phyloP scores from a whole-genome alignment of 2,797 vertebrate species.

The Allobates femoralis region DNA sequence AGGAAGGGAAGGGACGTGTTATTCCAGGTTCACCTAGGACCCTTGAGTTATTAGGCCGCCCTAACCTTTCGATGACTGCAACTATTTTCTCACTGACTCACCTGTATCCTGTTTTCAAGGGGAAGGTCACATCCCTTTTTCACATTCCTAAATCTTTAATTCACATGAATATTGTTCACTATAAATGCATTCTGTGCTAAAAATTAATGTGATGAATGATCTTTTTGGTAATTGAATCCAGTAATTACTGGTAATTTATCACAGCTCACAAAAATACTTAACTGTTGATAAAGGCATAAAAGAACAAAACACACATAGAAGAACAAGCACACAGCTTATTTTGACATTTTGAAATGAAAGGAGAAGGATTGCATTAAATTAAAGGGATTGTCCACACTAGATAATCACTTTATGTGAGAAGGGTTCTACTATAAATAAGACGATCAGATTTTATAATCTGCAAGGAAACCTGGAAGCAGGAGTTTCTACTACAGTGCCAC shows the following conservation, averaged over 20 bases:
- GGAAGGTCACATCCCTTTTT: background rate
- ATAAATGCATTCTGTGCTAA: background rate
- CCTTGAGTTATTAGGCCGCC: background rate
- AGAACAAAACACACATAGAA: background rate
- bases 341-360: background rate
- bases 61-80: background rate
- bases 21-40: constrained; percentile 2
- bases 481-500: no score
- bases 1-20: background rate
- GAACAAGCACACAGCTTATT: no score
- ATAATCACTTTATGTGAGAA: background rate
- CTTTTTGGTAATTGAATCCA: background rate
- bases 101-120: background rate
- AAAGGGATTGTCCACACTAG: background rate
- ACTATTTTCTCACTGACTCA: background rate
- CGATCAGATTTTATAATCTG: background rate
- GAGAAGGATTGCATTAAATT: background rate
- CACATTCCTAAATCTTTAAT: background rate
- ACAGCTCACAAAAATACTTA: background rate
- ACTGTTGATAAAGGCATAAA: background rate
- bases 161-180: background rate
- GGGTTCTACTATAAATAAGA: background rate
- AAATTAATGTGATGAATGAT: background rate
- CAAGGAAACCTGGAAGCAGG: background rate
- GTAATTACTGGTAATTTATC: background rate